These are phyloP conservation scores for Phengaris arion DNA, from an alignment of 2,888 invertebrate species.

Conservation along the genomic window DNA sequence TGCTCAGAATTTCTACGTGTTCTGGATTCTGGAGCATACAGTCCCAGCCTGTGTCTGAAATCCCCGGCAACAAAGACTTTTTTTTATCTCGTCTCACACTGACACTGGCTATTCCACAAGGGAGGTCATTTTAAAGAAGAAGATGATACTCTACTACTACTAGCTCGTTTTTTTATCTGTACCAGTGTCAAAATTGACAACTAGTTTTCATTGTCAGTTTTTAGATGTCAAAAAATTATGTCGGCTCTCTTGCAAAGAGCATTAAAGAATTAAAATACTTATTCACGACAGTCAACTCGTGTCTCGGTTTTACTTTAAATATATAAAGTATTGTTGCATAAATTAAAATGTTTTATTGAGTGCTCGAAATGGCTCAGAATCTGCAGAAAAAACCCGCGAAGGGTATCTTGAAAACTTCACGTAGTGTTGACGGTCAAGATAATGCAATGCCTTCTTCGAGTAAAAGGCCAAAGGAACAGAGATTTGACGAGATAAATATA, in stretches of 20 bases:
- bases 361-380: conserved; percentile 84
- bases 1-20: no score
- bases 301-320: not conserved
- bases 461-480: conserved; percentile 81
- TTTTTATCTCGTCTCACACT: no score
- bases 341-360: conserved; percentile 50
- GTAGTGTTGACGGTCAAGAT: conserved; percentile 90
- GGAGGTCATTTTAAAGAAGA: no score
- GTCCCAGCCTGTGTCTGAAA: no score
- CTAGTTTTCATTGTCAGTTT: not conserved
- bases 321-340: not conserved
- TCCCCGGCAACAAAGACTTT: no score
- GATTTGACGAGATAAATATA: conserved; percentile 99
- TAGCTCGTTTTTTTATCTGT: not conserved
- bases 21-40: no score
- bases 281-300: not conserved
- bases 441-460: conserved; percentile 64
- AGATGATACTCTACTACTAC: no score
- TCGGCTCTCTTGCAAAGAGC: not conserved
- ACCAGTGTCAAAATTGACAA: not conserved
- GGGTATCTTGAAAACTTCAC: conserved; percentile 95
- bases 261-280: not conserved
- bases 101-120: no score
- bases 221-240: not conserved
- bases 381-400: conserved; percentile 90